Evolutionary conservation across 2,888 invertebrate genomes (phyloP).

Genomic region (Pseudococcus jackbeardsleyi): DNA sequence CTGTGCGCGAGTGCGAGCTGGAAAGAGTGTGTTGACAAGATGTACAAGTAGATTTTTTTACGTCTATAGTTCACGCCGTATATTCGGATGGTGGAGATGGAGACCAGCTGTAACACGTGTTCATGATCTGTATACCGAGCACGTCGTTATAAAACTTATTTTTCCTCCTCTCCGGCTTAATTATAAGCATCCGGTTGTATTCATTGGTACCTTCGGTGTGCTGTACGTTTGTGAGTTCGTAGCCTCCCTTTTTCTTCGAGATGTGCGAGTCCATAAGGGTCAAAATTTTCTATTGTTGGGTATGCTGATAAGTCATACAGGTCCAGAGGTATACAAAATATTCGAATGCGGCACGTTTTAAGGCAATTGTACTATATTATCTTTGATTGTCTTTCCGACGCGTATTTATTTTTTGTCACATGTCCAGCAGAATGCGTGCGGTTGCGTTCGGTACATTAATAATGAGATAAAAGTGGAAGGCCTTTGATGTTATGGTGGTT

Average conservation of each 20-base stretch:
- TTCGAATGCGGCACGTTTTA: neutral
- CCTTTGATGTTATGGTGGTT: too few species aligned
- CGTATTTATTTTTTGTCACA: neutral
- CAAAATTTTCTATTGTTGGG: slow-evolving; percentile 4
- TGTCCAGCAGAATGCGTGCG: neutral
- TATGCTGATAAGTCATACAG: neutral
- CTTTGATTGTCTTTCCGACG: neutral
- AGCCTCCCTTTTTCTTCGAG: slow-evolving; percentile 15
- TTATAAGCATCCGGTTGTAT: slow-evolving; percentile 50
- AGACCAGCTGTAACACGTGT: slow-evolving; percentile 54
- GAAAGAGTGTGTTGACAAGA: slow-evolving; percentile 22
- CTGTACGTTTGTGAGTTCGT: neutral
- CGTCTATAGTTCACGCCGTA: slow-evolving; percentile 10
- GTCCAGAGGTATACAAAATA: neutral
- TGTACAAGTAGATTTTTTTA: slow-evolving; percentile 43
- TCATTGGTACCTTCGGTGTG: neutral
- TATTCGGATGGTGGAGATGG: neutral
- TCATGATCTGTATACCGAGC: slow-evolving; percentile 50
- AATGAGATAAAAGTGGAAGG: too few species aligned
- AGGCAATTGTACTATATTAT: neutral
- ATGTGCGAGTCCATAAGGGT: slow-evolving; percentile 18
- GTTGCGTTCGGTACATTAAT: neutral
- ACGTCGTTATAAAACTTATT: slow-evolving; percentile 52
- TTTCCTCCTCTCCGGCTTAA: slow-evolving; percentile 25
- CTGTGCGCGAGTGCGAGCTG: neutral